Conservation (phyloP, 2,797 vertebrate genomes). For the Syngnathus rostellatus region DNA sequence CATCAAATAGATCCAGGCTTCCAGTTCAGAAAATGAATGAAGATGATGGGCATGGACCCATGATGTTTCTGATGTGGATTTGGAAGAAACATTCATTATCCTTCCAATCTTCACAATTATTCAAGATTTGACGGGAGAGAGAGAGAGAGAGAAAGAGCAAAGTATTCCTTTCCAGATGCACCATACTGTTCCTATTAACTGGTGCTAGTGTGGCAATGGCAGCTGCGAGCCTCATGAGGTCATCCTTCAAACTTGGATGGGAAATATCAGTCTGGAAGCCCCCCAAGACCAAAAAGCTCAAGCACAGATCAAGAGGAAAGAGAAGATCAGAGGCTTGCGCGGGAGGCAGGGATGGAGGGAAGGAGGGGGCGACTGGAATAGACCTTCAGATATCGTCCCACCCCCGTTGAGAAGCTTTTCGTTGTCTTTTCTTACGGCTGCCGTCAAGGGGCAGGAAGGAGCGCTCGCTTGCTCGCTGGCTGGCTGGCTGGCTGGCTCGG, state of each 20-base stretch:
- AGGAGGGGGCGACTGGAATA: background rate
- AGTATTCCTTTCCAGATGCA: constrained; percentile 46
- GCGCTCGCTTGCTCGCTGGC: background rate
- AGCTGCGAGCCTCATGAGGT: constrained; percentile 66
- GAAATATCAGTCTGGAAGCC: constrained; percentile 43
- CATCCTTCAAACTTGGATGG: constrained; percentile 55
- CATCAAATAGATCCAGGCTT: background rate
- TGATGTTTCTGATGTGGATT: background rate
- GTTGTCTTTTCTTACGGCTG: constrained; percentile 52
- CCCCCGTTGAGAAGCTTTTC: constrained; percentile 31
- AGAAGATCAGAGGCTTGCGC: constrained; percentile 1
- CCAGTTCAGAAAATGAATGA: background rate
- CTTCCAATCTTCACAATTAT: background rate
- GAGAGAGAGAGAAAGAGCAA: constrained; percentile 14
- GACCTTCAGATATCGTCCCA: constrained; percentile 39
- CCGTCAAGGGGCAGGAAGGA: constrained; percentile 23
- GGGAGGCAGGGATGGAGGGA: background rate
- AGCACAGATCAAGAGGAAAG: constrained; percentile 29
- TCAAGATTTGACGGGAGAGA: background rate
- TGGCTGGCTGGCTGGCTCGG: no score
- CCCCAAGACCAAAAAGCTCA: constrained; percentile 21
- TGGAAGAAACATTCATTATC: background rate
- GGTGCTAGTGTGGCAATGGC: constrained; percentile 55
- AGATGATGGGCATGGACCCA: background rate
- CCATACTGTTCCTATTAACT: constrained; percentile 71